Evolutionary conservation across 2,113 vertebrate species (phyloP).

Genomic region (Nycticryphes semicollaris): DNA sequence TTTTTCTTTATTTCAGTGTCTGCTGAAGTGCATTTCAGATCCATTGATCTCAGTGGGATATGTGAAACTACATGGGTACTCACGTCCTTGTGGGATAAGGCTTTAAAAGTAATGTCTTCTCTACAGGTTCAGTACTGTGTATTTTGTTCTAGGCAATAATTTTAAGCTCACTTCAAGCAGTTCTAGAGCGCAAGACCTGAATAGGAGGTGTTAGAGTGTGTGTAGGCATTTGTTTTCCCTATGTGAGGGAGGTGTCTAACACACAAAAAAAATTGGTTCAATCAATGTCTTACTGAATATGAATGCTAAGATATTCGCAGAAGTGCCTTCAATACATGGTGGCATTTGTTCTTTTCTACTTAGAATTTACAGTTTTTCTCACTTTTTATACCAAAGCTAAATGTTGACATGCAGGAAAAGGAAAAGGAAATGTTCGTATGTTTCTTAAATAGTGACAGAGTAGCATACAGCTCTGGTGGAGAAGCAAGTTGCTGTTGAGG

Average conservation of each 20-base stretch:
- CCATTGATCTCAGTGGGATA: not conserved
- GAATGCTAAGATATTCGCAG: not conserved
- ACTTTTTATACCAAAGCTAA: not conserved
- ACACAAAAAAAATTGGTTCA: not conserved
- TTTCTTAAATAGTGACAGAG: not conserved
- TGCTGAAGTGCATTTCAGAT: not conserved
- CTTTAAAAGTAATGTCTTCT: not conserved
- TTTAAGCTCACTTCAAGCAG: not conserved
- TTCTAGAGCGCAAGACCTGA: not conserved
- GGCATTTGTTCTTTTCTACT: not conserved
- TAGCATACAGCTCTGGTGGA: not conserved
- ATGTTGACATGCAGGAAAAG: not conserved
- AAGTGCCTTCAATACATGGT: rapidly evolving
- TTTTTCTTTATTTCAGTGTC: not conserved
- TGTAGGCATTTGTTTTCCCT: constrained; percentile 25
- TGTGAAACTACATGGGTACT: not conserved
- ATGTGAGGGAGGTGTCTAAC: not conserved
- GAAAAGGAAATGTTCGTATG: not conserved
- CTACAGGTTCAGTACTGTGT: not conserved
- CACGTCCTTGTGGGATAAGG: not conserved
- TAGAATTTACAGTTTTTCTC: not conserved
- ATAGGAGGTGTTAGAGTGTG: not conserved
- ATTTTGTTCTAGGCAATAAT: not conserved
- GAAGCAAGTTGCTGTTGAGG: not conserved
- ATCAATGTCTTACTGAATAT: not conserved